These are phyloP conservation scores for Lydus trimaculatus DNA, from an alignment of 2,888 invertebrate genomes.

Conservation along the genomic window DNA sequence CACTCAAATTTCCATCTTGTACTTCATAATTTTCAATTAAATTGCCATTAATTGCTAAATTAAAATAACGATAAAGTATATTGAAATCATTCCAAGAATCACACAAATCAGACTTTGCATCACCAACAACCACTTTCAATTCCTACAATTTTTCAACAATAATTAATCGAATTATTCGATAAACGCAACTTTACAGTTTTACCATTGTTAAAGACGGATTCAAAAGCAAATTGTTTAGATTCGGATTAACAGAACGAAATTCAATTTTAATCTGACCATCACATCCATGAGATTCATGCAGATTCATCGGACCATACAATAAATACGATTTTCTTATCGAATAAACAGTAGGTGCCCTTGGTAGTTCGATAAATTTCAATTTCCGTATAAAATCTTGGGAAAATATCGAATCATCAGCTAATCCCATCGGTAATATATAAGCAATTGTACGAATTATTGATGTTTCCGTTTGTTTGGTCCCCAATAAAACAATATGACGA, in stretches of 20 bases:
- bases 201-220: not conserved
- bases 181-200: conserved; percentile 9
- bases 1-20: not conserved
- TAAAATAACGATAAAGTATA: not conserved
- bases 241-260: not conserved
- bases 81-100: not conserved
- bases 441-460: not conserved
- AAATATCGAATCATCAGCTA: not conserved
- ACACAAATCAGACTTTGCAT: not conserved
- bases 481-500: not conserved
- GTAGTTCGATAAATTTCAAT: not conserved
- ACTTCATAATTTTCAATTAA: not conserved
- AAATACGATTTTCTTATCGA: not conserved
- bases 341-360: not conserved
- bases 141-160: not conserved
- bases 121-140: not conserved
- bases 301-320: not conserved
- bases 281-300: not conserved
- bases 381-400: not conserved
- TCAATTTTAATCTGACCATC: not conserved
- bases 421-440: not conserved
- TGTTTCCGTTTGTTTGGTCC: not conserved
- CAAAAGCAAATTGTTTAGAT: not conserved
- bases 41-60: not conserved
- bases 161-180: not conserved